Evolutionary conservation across 2,888 invertebrate species (phyloP), one percentile per base, ranked within the genome.

Genomic region (Acronicta leporina): DNA sequence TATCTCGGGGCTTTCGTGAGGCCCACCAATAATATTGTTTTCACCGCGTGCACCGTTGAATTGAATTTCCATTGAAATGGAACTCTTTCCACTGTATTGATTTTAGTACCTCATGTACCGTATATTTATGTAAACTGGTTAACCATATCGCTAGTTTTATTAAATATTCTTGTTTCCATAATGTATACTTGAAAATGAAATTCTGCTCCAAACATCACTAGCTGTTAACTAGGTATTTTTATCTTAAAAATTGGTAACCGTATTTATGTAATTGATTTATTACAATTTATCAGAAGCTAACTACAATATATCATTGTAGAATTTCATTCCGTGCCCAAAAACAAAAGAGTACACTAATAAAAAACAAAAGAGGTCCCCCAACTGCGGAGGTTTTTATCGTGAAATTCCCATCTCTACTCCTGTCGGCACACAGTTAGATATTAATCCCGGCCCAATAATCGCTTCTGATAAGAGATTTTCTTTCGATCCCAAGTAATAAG

Each of bases 381-480:
- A 51, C 58, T 50, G 35, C 54, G 38, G 45, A 48, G 86, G 82
- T 84, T 85, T 20, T 74, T 71, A 79, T 82, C 80, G 79, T 73
- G 80, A 88, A 89, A 91, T 89, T 87, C 85, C 84, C 86, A 86
- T 88, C 85, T 82, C 66, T 35, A 27, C 49, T 70, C 73, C 78
- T 80, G 73, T 81, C 80, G 73, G 80, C 81, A 79, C 81, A 79
- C 83, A 84, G 86, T 82, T 86, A 87, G 89, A 90, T 91, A 92
- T 91, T 92, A 92, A 92, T 91, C 87, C 85, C 74, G 72, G 71
- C 81, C 81, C 88, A 88, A 89, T 90, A 88, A 89, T 88, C 89
- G 89, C 86, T 89, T 86, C 80, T 89, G 92, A 92, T 92, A 90
- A 91, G 89, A 90, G 91, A 92, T 92, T 92, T 92, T 88, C 90